These are phyloP conservation scores for Psix sp. DNA, from an alignment of 1,140 invertebrate species.

Conservation along the genomic window DNA sequence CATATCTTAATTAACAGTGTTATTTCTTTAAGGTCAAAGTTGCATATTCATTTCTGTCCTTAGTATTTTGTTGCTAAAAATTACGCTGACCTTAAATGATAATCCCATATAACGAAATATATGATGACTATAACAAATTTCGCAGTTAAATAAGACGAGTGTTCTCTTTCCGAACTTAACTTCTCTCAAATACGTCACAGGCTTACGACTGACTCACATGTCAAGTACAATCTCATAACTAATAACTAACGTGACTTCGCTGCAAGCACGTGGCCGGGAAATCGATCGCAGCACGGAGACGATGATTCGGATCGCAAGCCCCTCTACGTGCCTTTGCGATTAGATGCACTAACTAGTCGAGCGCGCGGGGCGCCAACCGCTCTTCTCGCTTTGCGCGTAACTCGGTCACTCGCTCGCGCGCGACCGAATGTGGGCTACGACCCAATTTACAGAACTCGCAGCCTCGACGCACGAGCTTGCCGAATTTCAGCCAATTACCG, in stretches of 20 bases:
- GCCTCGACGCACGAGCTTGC: constrained; percentile 48
- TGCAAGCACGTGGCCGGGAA: constrained; percentile 27
- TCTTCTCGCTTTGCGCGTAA: constrained; percentile 21
- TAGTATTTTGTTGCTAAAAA: too few relatives aligned
- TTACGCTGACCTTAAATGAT: too few relatives aligned
- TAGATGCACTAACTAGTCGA: constrained; percentile 19
- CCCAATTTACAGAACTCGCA: constrained; percentile 72
- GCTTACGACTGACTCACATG: too few relatives aligned
- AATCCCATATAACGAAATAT: too few relatives aligned
- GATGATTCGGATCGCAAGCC: constrained; percentile 19
- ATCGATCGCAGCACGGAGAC: constrained; percentile 28
- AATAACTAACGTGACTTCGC: not conserved
- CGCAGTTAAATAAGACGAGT: too few relatives aligned
- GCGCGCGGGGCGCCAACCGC: constrained; percentile 2
- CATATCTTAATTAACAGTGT: too few relatives aligned
- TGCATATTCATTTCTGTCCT: too few relatives aligned
- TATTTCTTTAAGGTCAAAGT: too few relatives aligned
- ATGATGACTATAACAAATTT: too few relatives aligned
- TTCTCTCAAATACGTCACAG: too few relatives aligned
- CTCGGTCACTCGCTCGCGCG: constrained; percentile 48
- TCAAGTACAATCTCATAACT: too few relatives aligned
- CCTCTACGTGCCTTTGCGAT: constrained; percentile 14
- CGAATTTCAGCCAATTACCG: not conserved
- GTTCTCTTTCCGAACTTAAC: too few relatives aligned
- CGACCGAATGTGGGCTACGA: constrained; percentile 75